Conservation (phyloP, 1,140 invertebrate genomes). For the Apis florea region DNA sequence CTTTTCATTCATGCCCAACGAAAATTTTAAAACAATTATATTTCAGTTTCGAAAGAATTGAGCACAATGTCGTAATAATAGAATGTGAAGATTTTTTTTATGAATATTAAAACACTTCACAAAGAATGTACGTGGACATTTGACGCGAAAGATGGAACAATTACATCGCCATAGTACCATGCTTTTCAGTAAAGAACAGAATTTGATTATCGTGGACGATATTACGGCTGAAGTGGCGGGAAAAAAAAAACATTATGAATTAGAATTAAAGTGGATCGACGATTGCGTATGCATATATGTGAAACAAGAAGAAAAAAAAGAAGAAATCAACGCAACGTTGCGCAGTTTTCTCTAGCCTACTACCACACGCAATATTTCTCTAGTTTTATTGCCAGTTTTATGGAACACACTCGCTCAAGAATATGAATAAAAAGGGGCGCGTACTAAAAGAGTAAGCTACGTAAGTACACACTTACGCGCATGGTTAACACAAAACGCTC, state of each 20-base stretch:
- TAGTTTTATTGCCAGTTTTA: conserved; percentile 44
- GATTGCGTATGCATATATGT: neutral
- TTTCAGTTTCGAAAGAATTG: neutral
- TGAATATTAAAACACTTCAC: neutral
- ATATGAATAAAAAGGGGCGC: conserved; percentile 8
- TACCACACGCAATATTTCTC: neutral
- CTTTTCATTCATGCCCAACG: neutral
- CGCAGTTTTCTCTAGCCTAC: neutral
- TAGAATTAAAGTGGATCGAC: neutral
- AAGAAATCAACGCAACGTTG: neutral
- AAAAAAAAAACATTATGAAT: neutral
- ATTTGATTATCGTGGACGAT: neutral
- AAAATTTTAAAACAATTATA: neutral
- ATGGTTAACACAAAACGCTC: neutral
- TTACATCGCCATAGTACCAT: too few relatives aligned
- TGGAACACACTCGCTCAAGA: conserved; percentile 3
- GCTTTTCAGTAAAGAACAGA: neutral
- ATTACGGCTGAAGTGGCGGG: neutral
- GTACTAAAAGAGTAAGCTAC: neutral
- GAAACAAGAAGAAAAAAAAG: neutral
- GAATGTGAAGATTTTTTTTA: neutral
- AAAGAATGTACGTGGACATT: neutral
- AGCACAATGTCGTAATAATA: neutral
- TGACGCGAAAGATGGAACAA: neutral
- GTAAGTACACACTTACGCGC: too few relatives aligned